Conservation (phyloP, 2,113 vertebrate species). For the Labrus mixtus region DNA sequence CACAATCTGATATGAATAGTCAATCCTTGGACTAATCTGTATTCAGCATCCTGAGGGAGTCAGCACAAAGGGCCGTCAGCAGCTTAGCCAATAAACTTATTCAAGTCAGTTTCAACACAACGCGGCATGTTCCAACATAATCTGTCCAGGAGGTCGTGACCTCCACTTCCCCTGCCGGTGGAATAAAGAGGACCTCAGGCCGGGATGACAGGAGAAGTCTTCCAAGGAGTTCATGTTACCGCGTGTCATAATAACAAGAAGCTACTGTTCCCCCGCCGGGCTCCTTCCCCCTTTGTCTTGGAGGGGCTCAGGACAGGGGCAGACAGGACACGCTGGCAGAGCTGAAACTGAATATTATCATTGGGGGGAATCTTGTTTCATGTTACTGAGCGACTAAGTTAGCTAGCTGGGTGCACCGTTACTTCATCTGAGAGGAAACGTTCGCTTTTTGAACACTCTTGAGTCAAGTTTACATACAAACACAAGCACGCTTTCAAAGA, state of each 20-base stretch:
- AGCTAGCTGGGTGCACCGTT: conserved; percentile 32
- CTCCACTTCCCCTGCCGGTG: conserved; percentile 83
- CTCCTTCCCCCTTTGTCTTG: conserved; percentile 94
- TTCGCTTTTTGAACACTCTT: conserved; percentile 74
- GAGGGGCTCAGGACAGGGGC: conserved; percentile 88
- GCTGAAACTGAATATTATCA: conserved; percentile 94
- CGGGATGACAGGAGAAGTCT: conserved; percentile 91
- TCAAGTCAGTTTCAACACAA: conserved; percentile 75
- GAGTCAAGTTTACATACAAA: background rate
- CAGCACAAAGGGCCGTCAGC: conserved; percentile 58
- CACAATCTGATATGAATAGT: conserved; percentile 66
- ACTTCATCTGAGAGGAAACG: conserved; percentile 67
- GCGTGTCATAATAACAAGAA: conserved; percentile 90
- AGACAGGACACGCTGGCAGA: conserved; percentile 90
- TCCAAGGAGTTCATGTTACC: conserved; percentile 98
- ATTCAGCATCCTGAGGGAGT: conserved; percentile 66
- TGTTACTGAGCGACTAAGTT: conserved; percentile 87
- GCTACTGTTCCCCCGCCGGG: conserved; percentile 91
- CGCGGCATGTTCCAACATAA: conserved; percentile 74
- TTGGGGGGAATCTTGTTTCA: conserved; percentile 92
- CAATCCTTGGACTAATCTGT: conserved; percentile 74
- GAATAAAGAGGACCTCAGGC: conserved; percentile 91
- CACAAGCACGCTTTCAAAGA: conserved; percentile 11
- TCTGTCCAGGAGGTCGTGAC: conserved; percentile 86
- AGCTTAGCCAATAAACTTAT: conserved; percentile 70